Evolutionary conservation across 2,113 vertebrate genomes (phyloP).

Genomic region (Pituophis catenifer): DNA sequence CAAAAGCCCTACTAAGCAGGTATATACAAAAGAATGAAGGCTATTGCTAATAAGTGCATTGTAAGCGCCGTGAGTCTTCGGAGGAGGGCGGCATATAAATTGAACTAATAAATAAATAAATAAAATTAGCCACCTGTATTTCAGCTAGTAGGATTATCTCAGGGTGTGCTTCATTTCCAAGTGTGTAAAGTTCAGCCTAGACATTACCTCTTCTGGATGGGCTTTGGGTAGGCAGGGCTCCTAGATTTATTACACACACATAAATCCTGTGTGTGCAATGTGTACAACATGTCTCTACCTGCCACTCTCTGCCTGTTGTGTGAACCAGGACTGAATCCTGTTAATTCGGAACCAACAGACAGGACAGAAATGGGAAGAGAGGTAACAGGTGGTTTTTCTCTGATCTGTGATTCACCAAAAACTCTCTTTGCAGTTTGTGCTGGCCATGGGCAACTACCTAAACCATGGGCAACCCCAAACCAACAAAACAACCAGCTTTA

Average conservation of each 20-base stretch:
- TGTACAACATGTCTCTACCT: neutral
- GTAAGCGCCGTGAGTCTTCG: too few species aligned
- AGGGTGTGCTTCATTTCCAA: too few species aligned
- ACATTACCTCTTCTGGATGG: neutral
- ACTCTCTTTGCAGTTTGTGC: constrained; percentile 82
- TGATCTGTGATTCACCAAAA: neutral
- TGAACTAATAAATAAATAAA: too few species aligned
- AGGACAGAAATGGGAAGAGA: neutral
- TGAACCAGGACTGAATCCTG: too few species aligned
- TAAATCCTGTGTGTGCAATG: neutral
- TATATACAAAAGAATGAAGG: too few species aligned
- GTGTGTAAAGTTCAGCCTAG: neutral
- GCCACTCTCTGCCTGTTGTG: neutral
- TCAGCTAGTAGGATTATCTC: too few species aligned
- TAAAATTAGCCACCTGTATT: too few species aligned
- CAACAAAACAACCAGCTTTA: constrained; percentile 91
- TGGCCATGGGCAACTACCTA: constrained; percentile 99
- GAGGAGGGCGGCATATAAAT: too few species aligned
- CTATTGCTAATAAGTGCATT: too few species aligned
- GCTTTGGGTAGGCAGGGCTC: neutral
- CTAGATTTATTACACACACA: too few species aligned
- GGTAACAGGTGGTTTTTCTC: neutral
- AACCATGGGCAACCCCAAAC: constrained; percentile 95
- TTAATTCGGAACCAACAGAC: neutral
- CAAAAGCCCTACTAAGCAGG: too few species aligned